Percentiles rank a stretch among this genome's conserved stretches.
These are phyloP conservation scores for Lithosia quadra DNA, from an alignment of 2,888 invertebrate species.

Conservation along the genomic window DNA sequence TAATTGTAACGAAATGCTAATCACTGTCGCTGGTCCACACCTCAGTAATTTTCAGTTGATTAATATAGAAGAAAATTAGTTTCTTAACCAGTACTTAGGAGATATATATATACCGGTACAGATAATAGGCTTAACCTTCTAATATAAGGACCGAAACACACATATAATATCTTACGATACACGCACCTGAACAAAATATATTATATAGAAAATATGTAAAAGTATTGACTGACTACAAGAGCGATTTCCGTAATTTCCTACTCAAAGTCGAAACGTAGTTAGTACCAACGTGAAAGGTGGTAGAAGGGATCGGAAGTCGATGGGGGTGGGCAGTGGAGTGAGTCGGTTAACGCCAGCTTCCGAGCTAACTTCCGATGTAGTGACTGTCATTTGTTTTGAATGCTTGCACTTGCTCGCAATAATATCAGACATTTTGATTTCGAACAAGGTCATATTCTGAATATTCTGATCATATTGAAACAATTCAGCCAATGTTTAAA, in stretches of 20 bases:
- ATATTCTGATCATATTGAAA: not conserved
- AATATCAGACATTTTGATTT: constrained; percentile 31
- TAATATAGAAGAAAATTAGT: not conserved
- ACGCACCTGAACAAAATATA: not conserved
- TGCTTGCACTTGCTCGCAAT: constrained; percentile 36
- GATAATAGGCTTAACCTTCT: too few species aligned
- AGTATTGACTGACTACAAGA: not conserved
- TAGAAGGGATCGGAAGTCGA: constrained; percentile 40
- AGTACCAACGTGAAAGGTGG: constrained; percentile 36
- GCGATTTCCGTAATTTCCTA: constrained; percentile 6
- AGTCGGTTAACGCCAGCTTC: constrained; percentile 55
- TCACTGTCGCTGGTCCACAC: not conserved
- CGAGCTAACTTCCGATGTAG: constrained; percentile 61
- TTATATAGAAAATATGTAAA: not conserved
- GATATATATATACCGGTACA: too few species aligned
- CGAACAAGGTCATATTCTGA: constrained; percentile 13
- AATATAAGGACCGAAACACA: too few species aligned
- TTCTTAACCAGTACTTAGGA: not conserved
- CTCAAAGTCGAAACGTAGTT: constrained; percentile 20
- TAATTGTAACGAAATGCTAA: too few species aligned
- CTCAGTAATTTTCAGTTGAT: not conserved
- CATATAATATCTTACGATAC: too few species aligned
- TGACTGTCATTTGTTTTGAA: constrained; percentile 42
- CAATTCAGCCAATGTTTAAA: not conserved
- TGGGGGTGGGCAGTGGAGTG: constrained; percentile 38